Evolutionary conservation across 2,888 invertebrate genomes (phyloP), one percentile per base, ranked within the genome.

Genomic region (Andrena marginata): DNA sequence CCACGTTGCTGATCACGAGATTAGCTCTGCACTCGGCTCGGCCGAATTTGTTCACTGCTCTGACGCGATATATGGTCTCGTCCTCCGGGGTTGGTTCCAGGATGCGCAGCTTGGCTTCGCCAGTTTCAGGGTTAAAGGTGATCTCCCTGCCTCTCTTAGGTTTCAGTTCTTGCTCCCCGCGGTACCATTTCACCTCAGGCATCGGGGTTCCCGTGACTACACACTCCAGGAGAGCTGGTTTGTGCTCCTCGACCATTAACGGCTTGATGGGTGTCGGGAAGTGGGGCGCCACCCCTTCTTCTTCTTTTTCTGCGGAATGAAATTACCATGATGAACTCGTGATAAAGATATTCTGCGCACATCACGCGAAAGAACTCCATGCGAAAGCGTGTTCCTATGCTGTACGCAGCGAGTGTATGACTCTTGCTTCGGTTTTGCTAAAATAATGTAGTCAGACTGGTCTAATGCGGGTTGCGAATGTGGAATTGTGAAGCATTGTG

Each of bases 11-110:
- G 65, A 96, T 95, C 56, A 97, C 94, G 48, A 97, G 95, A 93
- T 97, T 97, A 7, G 97, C 96, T 90, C 96, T 95, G 90, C 97
- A 97, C 92, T 97, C 96, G 2, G 97, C 97, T 81, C 95, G 95
- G 6, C 97, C 97, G 90, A 96, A 96, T 90, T 96, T 95, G 93
- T 97, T 97, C 77, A 95, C 95, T 6, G 97, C 97, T 91, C 96
- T 95, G 62, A 97, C 96, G 56, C 96, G 95, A 92, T 96, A 97
- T 74, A 96, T 95, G 0, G 96, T 95, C 87, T 96, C 96, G 91
- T 97, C 97, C 87, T 96, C 95, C 2, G 95, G 94, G 2, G 95
- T 95, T 48, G 97, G 96, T 91, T 97, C 95, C 10, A 95, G 92
- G 65, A 97, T 95, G 80, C 95, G 96, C 68, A 97, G 92, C 29